A percentile compares a stretch with the other conserved stretches of the same genome.
These are phyloP conservation scores for Miniopterus natalensis DNA, from an alignment of 2,113 vertebrate species.

Conservation along the genomic window DNA sequence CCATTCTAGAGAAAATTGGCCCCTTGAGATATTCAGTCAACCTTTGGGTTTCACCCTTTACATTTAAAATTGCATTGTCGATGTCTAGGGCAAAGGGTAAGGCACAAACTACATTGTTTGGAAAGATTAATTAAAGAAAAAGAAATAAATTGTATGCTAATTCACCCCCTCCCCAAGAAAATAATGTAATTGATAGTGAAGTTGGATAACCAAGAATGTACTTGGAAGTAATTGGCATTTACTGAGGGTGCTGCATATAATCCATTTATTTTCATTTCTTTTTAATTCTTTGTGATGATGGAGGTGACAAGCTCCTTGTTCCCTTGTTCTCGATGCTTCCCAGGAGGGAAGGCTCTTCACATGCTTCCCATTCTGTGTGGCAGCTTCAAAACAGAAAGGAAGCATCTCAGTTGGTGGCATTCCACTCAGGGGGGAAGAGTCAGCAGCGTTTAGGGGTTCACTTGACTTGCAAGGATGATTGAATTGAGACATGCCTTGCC, in stretches of 20 bases:
- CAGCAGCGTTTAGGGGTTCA: constrained; percentile 54
- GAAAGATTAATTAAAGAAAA: constrained; percentile 18
- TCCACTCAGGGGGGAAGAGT: neutral
- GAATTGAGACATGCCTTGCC: constrained; percentile 62
- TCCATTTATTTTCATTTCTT: constrained; percentile 59
- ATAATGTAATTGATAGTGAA: constrained; percentile 43
- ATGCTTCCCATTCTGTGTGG: neutral
- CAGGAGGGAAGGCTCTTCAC: neutral
- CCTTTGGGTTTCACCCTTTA: neutral
- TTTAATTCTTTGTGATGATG: constrained; percentile 71
- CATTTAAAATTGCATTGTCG: neutral
- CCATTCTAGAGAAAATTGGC: neutral
- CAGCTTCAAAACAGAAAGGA: neutral
- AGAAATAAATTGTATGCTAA: constrained; percentile 7
- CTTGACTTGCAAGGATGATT: constrained; percentile 68
- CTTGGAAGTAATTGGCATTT: constrained; percentile 58
- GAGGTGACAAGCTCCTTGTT: constrained; percentile 41
- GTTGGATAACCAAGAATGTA: constrained; percentile 29
- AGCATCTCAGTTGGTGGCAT: neutral
- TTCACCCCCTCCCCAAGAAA: neutral
- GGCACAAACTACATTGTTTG: neutral
- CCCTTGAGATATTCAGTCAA: neutral
- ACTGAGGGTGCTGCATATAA: constrained; percentile 14
- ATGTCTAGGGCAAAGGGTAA: neutral
- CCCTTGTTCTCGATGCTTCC: constrained; percentile 31